Evolutionary conservation across 2,113 vertebrate species (phyloP).

Genomic region (Aplodontia rufa): DNA sequence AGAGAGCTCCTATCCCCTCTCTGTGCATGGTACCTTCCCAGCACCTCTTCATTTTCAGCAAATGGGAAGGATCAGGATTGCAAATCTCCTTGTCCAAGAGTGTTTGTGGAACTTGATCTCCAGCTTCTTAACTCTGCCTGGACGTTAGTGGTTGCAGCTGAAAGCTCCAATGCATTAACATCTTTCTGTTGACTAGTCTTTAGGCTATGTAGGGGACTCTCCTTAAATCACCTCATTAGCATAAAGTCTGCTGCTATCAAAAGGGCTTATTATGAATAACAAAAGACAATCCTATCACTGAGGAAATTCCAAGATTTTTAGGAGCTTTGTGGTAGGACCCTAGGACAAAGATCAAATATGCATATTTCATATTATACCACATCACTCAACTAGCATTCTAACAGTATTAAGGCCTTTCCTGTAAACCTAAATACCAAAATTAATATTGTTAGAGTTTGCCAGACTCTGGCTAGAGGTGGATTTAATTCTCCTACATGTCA

Average conservation of each 20-base stretch:
- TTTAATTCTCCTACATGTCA: neutral
- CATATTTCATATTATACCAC: neutral
- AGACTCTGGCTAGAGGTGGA: neutral
- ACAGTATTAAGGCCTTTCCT: too few species aligned
- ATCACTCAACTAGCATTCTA: neutral
- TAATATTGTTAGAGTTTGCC: neutral
- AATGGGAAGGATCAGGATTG: neutral
- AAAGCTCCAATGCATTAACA: neutral
- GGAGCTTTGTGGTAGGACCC: neutral
- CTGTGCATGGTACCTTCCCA: neutral
- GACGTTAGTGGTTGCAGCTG: neutral
- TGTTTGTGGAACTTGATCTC: neutral
- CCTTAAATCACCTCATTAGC: neutral
- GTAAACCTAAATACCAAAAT: too few species aligned
- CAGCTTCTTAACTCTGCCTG: neutral
- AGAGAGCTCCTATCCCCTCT: neutral
- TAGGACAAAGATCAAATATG: neutral
- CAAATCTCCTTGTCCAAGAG: neutral
- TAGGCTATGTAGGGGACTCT: too few species aligned
- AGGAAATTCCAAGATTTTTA: neutral
- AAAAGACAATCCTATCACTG: neutral
- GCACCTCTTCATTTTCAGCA: neutral
- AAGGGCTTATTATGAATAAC: neutral
- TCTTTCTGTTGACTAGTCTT: neutral
- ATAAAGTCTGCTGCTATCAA: neutral